Conservation (phyloP, 1,140 invertebrate species). For the Sitobion miscanthi region DNA sequence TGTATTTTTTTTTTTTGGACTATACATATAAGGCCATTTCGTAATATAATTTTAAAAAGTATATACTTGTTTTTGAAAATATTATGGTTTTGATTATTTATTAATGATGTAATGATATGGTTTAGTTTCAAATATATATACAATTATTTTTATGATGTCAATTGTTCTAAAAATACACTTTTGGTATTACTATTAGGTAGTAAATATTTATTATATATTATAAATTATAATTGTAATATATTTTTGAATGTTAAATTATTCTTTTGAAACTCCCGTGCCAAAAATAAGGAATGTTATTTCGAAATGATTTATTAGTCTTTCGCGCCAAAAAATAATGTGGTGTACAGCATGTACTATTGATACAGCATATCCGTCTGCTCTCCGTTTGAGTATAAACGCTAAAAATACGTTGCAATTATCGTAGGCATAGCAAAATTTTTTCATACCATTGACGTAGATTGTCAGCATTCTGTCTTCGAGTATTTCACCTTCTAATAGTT, state of each 20-base stretch:
- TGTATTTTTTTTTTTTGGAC: background rate
- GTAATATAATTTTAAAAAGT: background rate
- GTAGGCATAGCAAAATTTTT: background rate
- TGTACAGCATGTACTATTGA: background rate
- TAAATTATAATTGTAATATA: background rate
- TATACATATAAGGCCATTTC: background rate
- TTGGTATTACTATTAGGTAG: background rate
- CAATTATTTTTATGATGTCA: background rate
- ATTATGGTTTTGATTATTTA: background rate
- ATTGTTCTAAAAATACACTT: background rate
- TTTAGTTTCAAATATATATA: background rate
- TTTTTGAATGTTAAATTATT: background rate
- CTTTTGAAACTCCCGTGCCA: background rate
- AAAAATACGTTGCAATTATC: conserved; percentile 4
- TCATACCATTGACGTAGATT: background rate
- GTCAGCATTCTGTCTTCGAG: background rate
- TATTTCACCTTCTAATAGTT: background rate
- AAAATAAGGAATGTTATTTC: background rate
- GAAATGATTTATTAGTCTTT: conserved; percentile 6
- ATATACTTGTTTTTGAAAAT: background rate
- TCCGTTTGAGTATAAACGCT: background rate
- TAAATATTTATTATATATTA: background rate
- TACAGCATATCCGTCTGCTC: background rate
- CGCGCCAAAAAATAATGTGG: background rate
- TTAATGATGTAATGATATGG: background rate